phyloP scores from a whole-genome alignment of 92 coral and sea anemone species.

The Montipora capitata region DNA sequence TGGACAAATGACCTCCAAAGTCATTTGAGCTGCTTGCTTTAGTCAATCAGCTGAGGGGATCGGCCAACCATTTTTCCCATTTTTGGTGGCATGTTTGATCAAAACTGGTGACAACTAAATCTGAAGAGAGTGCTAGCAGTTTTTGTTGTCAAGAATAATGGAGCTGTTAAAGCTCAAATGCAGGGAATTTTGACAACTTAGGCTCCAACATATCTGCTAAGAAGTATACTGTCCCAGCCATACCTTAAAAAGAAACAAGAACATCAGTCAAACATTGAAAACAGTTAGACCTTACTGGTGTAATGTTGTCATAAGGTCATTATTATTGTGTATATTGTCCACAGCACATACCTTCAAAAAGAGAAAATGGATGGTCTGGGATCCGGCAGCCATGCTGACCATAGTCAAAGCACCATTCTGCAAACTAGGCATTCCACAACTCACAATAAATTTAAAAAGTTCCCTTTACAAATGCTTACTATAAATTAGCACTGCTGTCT shows the following conservation, averaged over 20 bases:
- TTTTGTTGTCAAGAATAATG: background rate
- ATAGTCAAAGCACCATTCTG: slow-evolving; percentile 97
- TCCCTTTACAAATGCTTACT: background rate
- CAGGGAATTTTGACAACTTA: slow-evolving; percentile 87
- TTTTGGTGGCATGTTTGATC: no score
- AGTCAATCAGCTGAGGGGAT: no score
- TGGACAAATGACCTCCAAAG: no score
- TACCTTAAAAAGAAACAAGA: slow-evolving; percentile 63
- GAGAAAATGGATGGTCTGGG: slow-evolving; percentile 94
- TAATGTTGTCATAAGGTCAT: background rate
- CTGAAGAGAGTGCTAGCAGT: background rate
- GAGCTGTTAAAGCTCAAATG: slow-evolving; percentile 78
- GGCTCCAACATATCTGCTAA: slow-evolving; percentile 90
- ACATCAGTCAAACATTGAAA: background rate
- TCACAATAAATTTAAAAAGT: slow-evolving; percentile 21
- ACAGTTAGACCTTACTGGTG: background rate
- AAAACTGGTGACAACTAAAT: background rate
- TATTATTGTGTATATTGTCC: no score
- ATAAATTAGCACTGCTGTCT: background rate
- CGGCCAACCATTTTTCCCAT: no score
- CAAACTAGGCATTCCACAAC: slow-evolving; percentile 76
- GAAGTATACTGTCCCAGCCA: slow-evolving; percentile 98
- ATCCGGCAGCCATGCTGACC: slow-evolving; percentile 92
- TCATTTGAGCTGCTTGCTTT: no score
- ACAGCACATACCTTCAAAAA: slow-evolving; percentile 90